Base-by-base conservation (phyloP, 2,113 vertebrate genomes). In the Serilophus lunatus region DNA sequence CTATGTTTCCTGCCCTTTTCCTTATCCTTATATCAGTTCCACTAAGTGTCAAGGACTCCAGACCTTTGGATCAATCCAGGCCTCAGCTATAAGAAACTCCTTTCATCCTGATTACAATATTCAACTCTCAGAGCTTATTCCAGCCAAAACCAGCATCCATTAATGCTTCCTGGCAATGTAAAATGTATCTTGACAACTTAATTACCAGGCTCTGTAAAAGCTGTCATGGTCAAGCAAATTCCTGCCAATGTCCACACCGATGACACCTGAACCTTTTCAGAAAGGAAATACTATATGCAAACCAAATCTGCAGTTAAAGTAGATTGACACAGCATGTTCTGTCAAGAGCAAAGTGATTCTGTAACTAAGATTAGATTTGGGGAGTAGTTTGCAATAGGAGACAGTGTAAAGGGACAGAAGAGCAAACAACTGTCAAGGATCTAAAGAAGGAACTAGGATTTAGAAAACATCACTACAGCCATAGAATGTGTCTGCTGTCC, bases 141-240 rank as follows among this genome's bases (percentile, higher is more conserved):
- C 81, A 93, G 72, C 57, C 81, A 64, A 64, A 57, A 57, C 61
- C 47, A 76, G 51, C 74, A 93, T 91, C 91, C 93, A 84, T 95
- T 95, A 93, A 77, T 49, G 68, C 33, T 66, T 86, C 65, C 79
- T 90, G 69, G 72, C 69, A 88, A 69, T 80, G 17, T 40, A 78
- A 94, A 86, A 94, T 40, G 17, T 74, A 82, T 83, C 82, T 93
- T 97, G 96, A 94, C 90, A 94, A 88, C 71, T 93, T 93, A 95
- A 96, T 96, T 96, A 86, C 82, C 45, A 78, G 45, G 51, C 9
- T 80, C 87, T 45, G 18, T 90, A 59, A 90, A 96, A 92, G 93
- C 85, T 95, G 92, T 92, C 90, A 81, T 9, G 88, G 85, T 93
- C 88, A 90, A 90, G 72, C 9, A 13, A 86, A 95, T 28, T 91